A percentile compares a stretch with the other conserved stretches of the same genome.
phyloP scores from a whole-genome alignment of 2,888 invertebrate species.

The Dolichopus griseipennis region DNA sequence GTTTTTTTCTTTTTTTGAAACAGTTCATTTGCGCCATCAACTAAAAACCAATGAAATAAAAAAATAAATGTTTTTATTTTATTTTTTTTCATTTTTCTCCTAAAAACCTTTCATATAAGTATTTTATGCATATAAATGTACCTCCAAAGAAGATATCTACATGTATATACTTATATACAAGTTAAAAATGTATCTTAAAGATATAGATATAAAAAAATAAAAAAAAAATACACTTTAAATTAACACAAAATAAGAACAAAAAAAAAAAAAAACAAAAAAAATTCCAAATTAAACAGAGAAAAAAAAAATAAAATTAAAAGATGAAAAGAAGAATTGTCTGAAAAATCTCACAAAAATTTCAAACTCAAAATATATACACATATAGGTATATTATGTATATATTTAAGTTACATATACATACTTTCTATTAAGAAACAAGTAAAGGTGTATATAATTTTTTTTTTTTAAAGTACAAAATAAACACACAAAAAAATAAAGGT shows the following conservation, averaged over 20 bases:
- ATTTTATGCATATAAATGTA: slow-evolving; percentile 1
- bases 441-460: too few species aligned
- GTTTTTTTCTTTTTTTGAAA: not conserved
- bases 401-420: too few species aligned
- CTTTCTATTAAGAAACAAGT: too few species aligned
- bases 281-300: slow-evolving; percentile 1
- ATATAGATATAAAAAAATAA: not conserved
- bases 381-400: too few species aligned
- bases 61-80: not conserved
- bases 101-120: not conserved
- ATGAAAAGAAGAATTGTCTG: not conserved
- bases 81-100: too few species aligned
- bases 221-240: too few species aligned
- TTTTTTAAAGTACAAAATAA: too few species aligned
- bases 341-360: slow-evolving; percentile 3
- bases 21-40: slow-evolving; percentile 3
- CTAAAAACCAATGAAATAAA: not conserved
- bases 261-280: not conserved
- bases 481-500: too few species aligned
- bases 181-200: not conserved
- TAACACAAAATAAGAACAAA: not conserved
- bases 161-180: too few species aligned
- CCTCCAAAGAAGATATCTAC: not conserved
- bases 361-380: not conserved
- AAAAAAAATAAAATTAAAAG: not conserved